A percentile compares a stretch with the other conserved stretches of the same genome.
Conservation (phyloP, 2,888 invertebrate species). For the Philereme vetulata region DNA sequence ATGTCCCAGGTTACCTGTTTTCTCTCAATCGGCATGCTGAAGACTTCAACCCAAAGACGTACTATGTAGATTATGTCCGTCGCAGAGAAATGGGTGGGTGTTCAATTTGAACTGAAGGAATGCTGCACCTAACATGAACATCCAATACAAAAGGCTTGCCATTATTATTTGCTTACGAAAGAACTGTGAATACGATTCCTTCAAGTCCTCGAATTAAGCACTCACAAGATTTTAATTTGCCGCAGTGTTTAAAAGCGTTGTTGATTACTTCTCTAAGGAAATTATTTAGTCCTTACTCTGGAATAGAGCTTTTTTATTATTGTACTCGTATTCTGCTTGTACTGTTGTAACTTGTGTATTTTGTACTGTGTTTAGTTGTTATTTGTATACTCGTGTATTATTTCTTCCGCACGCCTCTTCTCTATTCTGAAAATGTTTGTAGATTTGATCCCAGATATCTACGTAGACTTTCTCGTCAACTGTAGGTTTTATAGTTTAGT, state of each 20-base stretch:
- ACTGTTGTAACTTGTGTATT: conserved; percentile 34
- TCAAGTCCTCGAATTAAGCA: conserved; percentile 77
- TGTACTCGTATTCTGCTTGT: conserved; percentile 39
- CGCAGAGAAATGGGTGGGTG: conserved; percentile 82
- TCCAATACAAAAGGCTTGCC: conserved; percentile 43
- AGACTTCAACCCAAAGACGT: conserved; percentile 78
- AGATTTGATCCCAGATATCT: conserved; percentile 19
- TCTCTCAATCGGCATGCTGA: conserved; percentile 72
- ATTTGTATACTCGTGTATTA: conserved; percentile 29
- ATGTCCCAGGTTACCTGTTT: conserved; percentile 78
- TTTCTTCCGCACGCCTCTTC: conserved; percentile 41
- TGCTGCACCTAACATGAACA: conserved; percentile 55
- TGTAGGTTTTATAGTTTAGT: conserved; percentile 21
- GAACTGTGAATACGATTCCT: conserved; percentile 66
- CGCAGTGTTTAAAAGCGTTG: conserved; percentile 46
- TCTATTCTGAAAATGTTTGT: conserved; percentile 31
- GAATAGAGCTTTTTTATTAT: conserved; percentile 34
- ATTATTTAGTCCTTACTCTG: conserved; percentile 24
- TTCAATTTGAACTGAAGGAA: conserved; percentile 79
- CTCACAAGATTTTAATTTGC: conserved; percentile 68
- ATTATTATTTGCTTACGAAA: conserved; percentile 55
- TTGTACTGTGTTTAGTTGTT: conserved; percentile 36
- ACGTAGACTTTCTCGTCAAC: background rate
- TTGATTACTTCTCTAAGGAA: conserved; percentile 16
- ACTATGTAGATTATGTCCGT: conserved; percentile 81